Percentiles rank a stretch among this genome's conserved stretches.
These are phyloP conservation scores for Pseudopodoces humilis DNA, from an alignment of 2,113 vertebrate genomes.

Conservation along the genomic window DNA sequence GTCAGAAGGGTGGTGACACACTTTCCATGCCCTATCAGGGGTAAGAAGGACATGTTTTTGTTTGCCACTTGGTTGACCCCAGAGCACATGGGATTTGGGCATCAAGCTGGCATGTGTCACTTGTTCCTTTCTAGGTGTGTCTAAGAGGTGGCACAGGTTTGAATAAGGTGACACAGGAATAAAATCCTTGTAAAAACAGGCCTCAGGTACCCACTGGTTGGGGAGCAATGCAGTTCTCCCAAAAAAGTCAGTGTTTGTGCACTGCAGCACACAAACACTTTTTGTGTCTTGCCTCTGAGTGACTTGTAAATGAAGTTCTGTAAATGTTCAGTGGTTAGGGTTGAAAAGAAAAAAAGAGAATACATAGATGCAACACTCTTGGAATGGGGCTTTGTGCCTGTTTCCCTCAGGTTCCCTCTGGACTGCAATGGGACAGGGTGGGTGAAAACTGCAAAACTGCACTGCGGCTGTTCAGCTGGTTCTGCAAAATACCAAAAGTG, in stretches of 20 bases:
- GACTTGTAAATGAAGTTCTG: background rate
- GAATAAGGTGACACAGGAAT: background rate
- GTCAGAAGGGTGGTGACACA: background rate
- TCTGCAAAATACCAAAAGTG: background rate
- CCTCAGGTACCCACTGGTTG: no score
- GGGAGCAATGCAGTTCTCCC: rapidly evolving
- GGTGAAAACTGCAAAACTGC: background rate
- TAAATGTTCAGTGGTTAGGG: background rate
- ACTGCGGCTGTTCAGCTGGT: background rate
- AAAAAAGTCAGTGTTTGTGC: rapidly evolving
- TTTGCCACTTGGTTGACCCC: background rate
- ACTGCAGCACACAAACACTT: background rate
- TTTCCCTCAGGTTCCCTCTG: rapidly evolving
- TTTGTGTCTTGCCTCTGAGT: background rate
- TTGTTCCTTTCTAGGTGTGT: background rate
- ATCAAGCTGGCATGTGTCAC: background rate
- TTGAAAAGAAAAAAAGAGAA: no score
- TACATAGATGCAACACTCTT: rapidly evolving
- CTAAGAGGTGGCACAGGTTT: background rate
- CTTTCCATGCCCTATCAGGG: rapidly evolving
- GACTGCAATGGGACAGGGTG: rapidly evolving
- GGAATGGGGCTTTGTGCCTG: background rate
- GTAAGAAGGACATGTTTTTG: background rate
- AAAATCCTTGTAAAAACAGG: background rate
- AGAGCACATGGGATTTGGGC: rapidly evolving